phyloP scores from a whole-genome alignment of 2,113 vertebrate species.

The Paraplagusia blochii region DNA sequence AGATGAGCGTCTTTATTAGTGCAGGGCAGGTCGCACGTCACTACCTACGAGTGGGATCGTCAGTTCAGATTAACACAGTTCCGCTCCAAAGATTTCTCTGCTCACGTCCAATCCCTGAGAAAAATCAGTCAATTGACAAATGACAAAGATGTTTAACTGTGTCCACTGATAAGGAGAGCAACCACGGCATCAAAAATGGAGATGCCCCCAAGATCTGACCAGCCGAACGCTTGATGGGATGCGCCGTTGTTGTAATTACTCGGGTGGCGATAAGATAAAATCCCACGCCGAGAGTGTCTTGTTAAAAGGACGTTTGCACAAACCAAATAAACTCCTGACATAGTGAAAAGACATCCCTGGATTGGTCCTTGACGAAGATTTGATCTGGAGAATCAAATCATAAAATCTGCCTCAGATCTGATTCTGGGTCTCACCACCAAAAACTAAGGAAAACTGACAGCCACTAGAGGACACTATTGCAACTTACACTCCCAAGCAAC shows the following conservation, averaged over 20 bases:
- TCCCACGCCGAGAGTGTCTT: not conserved
- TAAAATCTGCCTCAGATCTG: too few species aligned
- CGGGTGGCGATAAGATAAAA: slow-evolving; percentile 33
- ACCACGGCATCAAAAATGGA: slow-evolving; percentile 47
- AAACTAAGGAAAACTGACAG: too few species aligned
- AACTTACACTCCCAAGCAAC: too few species aligned
- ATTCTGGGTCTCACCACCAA: too few species aligned
- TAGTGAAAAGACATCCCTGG: slow-evolving; percentile 2
- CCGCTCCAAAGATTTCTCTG: not conserved
- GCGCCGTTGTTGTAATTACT: slow-evolving; percentile 20
- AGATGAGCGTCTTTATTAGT: slow-evolving; percentile 5
- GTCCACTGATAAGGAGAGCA: slow-evolving; percentile 49
- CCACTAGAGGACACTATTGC: too few species aligned
- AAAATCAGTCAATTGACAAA: slow-evolving; percentile 43
- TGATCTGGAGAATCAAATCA: too few species aligned
- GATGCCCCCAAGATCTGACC: slow-evolving; percentile 23
- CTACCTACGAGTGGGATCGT: not conserved
- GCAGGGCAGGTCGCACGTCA: slow-evolving; percentile 27
- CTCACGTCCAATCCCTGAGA: slow-evolving; percentile 32
- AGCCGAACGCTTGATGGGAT: slow-evolving; percentile 25
- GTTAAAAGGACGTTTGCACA: slow-evolving; percentile 10
- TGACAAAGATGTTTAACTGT: slow-evolving; percentile 24
- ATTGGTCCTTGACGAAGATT: too few species aligned
- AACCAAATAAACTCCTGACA: not conserved
- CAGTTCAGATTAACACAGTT: slow-evolving; percentile 7